Base-by-base conservation (phyloP, 2,113 vertebrate genomes). In the Ascaphus truei region DNA sequence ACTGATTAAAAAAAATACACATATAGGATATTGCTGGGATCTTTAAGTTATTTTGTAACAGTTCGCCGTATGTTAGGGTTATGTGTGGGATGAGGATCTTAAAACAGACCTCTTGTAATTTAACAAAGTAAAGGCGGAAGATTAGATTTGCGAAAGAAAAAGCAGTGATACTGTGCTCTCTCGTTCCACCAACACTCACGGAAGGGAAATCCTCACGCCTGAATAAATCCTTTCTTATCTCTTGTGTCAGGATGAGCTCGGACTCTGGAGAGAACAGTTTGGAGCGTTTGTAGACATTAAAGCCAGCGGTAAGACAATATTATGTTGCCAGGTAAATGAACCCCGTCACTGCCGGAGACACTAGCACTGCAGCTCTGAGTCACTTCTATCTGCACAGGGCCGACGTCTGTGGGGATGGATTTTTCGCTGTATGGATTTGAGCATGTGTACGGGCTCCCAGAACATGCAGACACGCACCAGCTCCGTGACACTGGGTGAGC, bases 391-490 rank as follows among this genome's bases (percentile, higher is more conserved):
- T n/a, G 50, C 36, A 41, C 69, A 99, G 97, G 95, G 73, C 93
- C 94, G 75, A 84, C 83, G 56, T 95, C 95, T 72, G 51, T 98
- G 34, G 96, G 96, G 2, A 59, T 92, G 60, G 97, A 99, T 84
- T 81, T 98, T 73, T 84, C 90, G 55, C 85, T 98, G 16, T 90
- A 93, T 53, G 94, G 92, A 5, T 95, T 93, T 85, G 88, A 89
- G 3, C 89, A 99, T 48, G 76, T 91, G 26, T 99, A 91, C 45
- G 96, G 97, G 15, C 85, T 98, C 41, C 96, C 97, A 13, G 92
- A 98, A 72, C 97, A 92, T 60, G 73, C 96, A 16, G 93, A 96
- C 79, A 73, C 75, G 52, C 87, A 96, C 51, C 86, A 81, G 72
- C 93, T 99, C 64, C 91, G 90, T 83, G 92, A 94, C 79, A 98